Conservation (phyloP, 30 jellyfish, hydroid and myxozoan genomes). For the Nemopilema nomurai region DNA sequence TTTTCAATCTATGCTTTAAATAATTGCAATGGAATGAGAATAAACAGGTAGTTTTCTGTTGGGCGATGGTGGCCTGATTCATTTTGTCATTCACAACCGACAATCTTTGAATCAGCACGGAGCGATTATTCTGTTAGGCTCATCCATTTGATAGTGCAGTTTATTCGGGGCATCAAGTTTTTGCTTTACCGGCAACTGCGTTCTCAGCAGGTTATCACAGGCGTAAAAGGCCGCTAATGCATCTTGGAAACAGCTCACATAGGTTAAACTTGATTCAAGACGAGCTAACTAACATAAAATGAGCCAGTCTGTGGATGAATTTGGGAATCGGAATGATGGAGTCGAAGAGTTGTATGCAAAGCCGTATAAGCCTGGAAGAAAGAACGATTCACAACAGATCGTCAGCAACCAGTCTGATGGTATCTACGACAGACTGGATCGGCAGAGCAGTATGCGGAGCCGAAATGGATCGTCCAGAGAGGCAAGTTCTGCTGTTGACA, state of each 20-base stretch:
- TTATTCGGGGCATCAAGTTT: too few species aligned
- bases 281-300: background rate
- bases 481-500: background rate
- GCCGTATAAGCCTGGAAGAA: constrained; percentile 12
- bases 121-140: background rate
- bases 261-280: too few species aligned
- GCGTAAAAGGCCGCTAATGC: too few species aligned
- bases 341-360: constrained; percentile 50
- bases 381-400: background rate
- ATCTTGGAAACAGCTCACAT: too few species aligned
- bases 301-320: background rate
- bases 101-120: background rate
- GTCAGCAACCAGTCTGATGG: constrained; percentile 30
- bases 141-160: background rate
- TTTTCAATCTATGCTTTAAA: background rate
- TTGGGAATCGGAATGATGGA: background rate
- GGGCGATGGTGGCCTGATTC: background rate
- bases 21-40: background rate
- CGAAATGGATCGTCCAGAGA: background rate
- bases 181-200: background rate
- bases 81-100: background rate
- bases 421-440: constrained; percentile 59
- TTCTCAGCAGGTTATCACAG: background rate
- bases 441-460: constrained; percentile 2
- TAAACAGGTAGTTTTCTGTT: background rate